Evolutionary conservation across 2,888 invertebrate species (phyloP).

Genomic region (Sphaeridia pumilis): DNA sequence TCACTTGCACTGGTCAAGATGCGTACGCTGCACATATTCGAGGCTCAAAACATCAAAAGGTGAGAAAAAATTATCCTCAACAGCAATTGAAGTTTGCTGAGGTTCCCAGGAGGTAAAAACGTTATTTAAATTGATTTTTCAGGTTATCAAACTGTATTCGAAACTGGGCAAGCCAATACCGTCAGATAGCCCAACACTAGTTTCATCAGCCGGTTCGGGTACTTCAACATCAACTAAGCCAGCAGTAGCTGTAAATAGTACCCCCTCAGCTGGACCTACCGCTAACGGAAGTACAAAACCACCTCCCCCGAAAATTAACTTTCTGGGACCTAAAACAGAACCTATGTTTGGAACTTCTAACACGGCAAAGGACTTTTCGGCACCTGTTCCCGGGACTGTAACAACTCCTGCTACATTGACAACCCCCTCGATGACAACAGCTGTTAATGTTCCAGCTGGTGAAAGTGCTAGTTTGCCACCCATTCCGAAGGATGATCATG

Average conservation of each 20-base stretch:
- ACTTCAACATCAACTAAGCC: conserved; percentile 37
- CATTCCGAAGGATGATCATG: not conserved
- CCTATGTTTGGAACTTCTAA: not conserved
- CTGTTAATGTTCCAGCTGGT: conserved; percentile 2
- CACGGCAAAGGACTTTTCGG: conserved; percentile 3
- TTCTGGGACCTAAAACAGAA: conserved; percentile 53
- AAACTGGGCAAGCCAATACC: conserved; percentile 97
- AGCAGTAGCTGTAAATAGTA: conserved; percentile 41
- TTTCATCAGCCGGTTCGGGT: conserved; percentile 42
- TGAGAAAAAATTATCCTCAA: conserved; percentile 42
- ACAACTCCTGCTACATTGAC: conserved; percentile 5
- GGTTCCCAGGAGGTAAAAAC: too few species aligned
- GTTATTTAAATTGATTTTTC: too few species aligned
- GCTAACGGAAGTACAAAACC: conserved; percentile 36
- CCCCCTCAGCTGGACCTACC: too few species aligned
- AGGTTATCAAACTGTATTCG: conserved; percentile 80
- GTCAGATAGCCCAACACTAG: conserved; percentile 82
- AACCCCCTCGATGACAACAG: conserved; percentile 13
- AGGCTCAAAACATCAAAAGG: conserved; percentile 96
- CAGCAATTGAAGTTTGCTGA: not conserved
- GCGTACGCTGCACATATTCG: conserved; percentile 97
- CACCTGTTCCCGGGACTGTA: conserved; percentile 14
- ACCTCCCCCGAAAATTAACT: conserved; percentile 68
- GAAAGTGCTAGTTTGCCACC: too few species aligned
- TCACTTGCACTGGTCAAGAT: conserved; percentile 96